Evolutionary conservation across 2,888 invertebrate genomes (phyloP).

Genomic region (Cremastinae sp.): DNA sequence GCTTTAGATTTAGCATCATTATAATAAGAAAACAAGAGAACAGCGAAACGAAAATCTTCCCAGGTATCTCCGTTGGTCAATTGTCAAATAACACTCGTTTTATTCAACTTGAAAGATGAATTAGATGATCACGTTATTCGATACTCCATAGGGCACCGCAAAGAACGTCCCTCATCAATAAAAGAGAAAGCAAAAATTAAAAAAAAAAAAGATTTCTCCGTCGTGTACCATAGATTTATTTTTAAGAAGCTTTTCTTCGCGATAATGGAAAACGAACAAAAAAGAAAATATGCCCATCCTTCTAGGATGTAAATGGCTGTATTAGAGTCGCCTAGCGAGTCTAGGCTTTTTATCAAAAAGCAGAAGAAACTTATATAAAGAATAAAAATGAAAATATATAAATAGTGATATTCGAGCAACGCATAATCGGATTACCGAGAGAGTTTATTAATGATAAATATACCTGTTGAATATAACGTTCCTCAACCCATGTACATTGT

Average conservation of each 20-base stretch:
- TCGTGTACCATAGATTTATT: constrained; percentile 47
- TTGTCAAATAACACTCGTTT: constrained; percentile 20
- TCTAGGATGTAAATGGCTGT: constrained; percentile 42
- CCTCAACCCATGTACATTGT: constrained; percentile 52
- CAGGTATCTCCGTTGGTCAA: constrained; percentile 1
- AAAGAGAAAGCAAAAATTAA: constrained; percentile 11
- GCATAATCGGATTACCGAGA: constrained; percentile 48
- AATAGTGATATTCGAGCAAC: constrained; percentile 48
- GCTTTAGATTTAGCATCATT: constrained; percentile 29
- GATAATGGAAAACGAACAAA: constrained; percentile 26
- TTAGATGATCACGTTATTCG: constrained; percentile 9
- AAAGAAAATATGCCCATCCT: constrained; percentile 34
- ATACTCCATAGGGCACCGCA: constrained; percentile 13
- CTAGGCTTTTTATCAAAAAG: constrained; percentile 41
- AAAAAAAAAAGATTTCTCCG: constrained; percentile 35
- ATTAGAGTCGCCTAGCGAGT: constrained; percentile 43
- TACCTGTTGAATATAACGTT: constrained; percentile 55
- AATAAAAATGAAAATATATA: constrained; percentile 16
- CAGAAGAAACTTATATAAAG: constrained; percentile 16
- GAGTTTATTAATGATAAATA: constrained; percentile 38
- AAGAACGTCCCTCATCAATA: constrained; percentile 16
- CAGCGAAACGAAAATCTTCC: constrained; percentile 11
- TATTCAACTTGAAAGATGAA: constrained; percentile 12
- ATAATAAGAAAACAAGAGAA: not conserved
- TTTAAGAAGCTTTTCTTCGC: constrained; percentile 58